Evolutionary conservation across 30 jellyfish, hydroid and myxozoan species (phyloP), one percentile per base, ranked within the genome.

Genomic region (Rhopilema esculentum): DNA sequence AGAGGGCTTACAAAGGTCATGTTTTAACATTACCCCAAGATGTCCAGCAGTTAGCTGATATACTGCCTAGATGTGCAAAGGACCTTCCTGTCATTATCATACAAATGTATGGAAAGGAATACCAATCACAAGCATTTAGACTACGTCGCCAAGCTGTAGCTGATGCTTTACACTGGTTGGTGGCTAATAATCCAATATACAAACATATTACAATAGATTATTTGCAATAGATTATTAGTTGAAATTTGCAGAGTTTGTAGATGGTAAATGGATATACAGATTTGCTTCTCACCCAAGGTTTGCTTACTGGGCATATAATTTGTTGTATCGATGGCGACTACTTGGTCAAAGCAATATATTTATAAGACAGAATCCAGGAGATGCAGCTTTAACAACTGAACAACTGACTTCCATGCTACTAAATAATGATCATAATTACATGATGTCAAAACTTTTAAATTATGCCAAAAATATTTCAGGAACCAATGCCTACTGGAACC

Each of bases 211-310:
- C 19, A 27, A 75, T 86, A 27, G 80, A 86, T 79, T 61, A 29
- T 79, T 72, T 62, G 25, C 93, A 20, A 49, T 69, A 90, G 70
- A 69, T 27, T 90, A 84, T 72, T 72, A 70, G 73, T 30, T 84
- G 49, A 84, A 84, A 57, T 84, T 84, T 84, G 93, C 88, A 18
- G 93, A 84, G 21, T 9, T 49, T 22, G 88, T 31, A n/a, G 31
- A 71, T 49, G 29, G 31, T 28, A 76, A 51, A 40, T 21, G 22
- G 16, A 8, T 51, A n/a, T 84, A 70, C 70, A 71, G 93, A 61
- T 84, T 84, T 84, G 93, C 93, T 8, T 23, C 81, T 16, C 93
- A 84, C 70, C 93, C 93, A 24, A 71, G 93, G 50, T 84, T 84
- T 84, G 89, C 88, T 9, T 70, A 49, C 74, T 79, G 89, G 89